Evolutionary conservation across 2,797 vertebrate genomes (phyloP).

Genomic region (Chloroceryle amazona): DNA sequence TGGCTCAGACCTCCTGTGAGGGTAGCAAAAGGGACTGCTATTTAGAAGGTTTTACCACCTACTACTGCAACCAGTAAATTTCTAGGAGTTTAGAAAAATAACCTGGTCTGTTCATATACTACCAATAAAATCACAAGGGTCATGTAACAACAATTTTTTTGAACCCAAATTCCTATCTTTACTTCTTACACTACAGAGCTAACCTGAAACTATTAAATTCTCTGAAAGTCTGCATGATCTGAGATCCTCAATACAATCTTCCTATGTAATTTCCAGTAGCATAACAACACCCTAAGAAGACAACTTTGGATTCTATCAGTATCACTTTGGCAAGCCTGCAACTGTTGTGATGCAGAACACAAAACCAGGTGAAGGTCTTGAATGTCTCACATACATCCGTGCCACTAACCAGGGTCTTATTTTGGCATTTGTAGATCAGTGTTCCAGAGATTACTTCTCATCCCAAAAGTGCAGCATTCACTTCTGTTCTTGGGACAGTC

Average conservation of each 20-base stretch:
- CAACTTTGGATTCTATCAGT: fast-evolving
- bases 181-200: neutral
- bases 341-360: neutral
- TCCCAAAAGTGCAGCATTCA: neutral
- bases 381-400: neutral
- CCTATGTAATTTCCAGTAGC: neutral
- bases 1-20: neutral
- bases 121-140: neutral
- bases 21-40: fast-evolving
- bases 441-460: neutral
- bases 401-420: fast-evolving
- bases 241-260: neutral
- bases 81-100: neutral
- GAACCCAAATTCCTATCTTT: neutral
- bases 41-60: neutral
- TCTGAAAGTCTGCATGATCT: neutral
- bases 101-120: fast-evolving
- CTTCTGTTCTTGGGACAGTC: too few species aligned
- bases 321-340: neutral
- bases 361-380: neutral
- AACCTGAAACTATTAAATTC: neutral
- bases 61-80: neutral
- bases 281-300: neutral
- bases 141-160: neutral
- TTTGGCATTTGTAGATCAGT: neutral